Base-by-base conservation (phyloP, 2,888 invertebrate species). In the Andricus curvator region DNA sequence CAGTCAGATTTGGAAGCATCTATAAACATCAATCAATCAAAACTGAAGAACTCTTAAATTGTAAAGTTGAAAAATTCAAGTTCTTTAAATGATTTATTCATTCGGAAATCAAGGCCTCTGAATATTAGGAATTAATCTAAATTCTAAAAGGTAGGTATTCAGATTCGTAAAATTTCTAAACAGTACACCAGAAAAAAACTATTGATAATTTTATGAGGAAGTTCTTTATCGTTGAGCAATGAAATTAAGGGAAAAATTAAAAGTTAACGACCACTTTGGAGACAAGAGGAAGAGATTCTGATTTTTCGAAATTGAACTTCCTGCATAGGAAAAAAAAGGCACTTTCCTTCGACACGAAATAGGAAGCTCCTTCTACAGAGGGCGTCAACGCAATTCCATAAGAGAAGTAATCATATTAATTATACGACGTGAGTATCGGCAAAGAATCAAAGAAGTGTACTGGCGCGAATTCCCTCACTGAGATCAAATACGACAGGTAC, bases 321-420 rank as follows among this genome's bases (percentile, higher is more conserved):
- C 15, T 17, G 17, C 1, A 17, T 17, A 17, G 4, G 41, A 17
- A 44, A 25, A 8, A 68, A 68, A 15, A 22, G 9, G 9, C n/a
- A 56, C 56, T 56, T n/a, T 56, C 56, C 56, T 56, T 56, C 56
- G 9, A 56, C n/a, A n/a, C 9, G 56, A 56, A n/a, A 56, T n/a
- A 11, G 5, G n/a, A 29, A 65, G 11, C 22, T 37, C 6, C 67
- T 67, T 67, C 37, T 67, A 67, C 13, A 51, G 20, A 48, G 29
- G 51, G 48, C 8, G 20, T 20, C 1, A 25, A 37, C 48, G n/a
- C 51, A 74, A 74, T 80, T 80, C 82, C 83, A 84, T 86, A 85
- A 83, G 80, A 81, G 86, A 85, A 80, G 70, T 86, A 89, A 90
- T 88, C 84, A 85, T 86, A 88, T 88, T 89, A 89, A 89, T 89